These are phyloP conservation scores for Brenthis hecate DNA, from an alignment of 2,888 invertebrate species.

Conservation along the genomic window DNA sequence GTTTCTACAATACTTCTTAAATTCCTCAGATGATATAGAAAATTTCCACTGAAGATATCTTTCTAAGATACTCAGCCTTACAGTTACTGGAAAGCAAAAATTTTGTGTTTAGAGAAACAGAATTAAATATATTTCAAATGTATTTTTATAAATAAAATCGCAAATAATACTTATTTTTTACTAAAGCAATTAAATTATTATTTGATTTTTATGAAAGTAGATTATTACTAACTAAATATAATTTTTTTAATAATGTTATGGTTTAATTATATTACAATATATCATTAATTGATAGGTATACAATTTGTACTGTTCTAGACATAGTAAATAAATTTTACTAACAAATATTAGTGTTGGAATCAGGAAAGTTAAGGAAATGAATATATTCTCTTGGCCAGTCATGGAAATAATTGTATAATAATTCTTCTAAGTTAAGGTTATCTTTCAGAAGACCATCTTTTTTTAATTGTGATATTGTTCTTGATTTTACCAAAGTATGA, in stretches of 20 bases:
- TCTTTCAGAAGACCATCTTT: conserved; percentile 57
- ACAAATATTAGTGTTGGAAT: conserved; percentile 62
- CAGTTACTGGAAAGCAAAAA: conserved; percentile 55
- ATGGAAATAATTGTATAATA: conserved; percentile 54
- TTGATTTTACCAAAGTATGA: conserved; percentile 65
- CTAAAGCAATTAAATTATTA: too few relatives aligned
- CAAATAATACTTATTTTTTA: too few relatives aligned
- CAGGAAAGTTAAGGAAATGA: conserved; percentile 52
- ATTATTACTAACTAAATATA: too few relatives aligned
- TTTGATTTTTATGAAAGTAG: too few relatives aligned
- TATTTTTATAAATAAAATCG: too few relatives aligned
- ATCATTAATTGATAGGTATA: too few relatives aligned
- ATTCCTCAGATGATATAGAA: conserved; percentile 59
- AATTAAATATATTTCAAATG: too few relatives aligned
- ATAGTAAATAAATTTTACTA: conserved; percentile 44
- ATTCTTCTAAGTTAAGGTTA: conserved; percentile 59
- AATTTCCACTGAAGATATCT: conserved; percentile 66
- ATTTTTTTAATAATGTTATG: too few relatives aligned
- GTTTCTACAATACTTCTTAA: conserved; percentile 64
- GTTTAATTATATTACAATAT: too few relatives aligned
- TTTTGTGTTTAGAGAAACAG: too few relatives aligned
- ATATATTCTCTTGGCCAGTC: conserved; percentile 63
- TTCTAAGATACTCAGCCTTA: conserved; percentile 67
- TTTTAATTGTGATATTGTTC: conserved; percentile 62
- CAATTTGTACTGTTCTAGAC: too few relatives aligned